Base-by-base conservation (phyloP, 2,797 vertebrate species). In the Petrocephalus sullivani region DNA sequence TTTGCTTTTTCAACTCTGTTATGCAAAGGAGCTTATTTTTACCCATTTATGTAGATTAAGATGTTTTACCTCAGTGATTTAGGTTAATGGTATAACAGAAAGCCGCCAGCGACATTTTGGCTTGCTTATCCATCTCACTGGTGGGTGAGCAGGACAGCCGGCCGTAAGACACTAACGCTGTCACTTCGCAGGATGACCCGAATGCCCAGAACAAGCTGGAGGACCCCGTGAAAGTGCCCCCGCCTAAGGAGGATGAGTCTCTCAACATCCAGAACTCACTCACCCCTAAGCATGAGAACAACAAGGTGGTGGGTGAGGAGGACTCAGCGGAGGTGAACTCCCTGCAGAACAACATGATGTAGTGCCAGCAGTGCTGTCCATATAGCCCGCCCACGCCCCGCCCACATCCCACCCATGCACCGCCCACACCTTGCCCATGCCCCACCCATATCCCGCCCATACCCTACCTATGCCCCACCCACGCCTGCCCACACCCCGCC, bases 301-400 rank as follows among this genome's bases (percentile, higher is more conserved):
- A 97, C 93, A 99, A 97, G 94, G 96, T 96, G 84, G 96, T 97
- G 92, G 96, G 93, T 90, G 96, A 95, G 91, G 98, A 96, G 8
- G 96, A 95, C 91, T 93, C 95, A 64, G 93, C 95, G 41, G 98
- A 98, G 91, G 96, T 97, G 92, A 98, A 98, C 94, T 98, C 97
- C 89, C 96, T 98, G 92, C 98, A 98, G 96, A 99, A 99, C 96
- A 98, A 98, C 96, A 95, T 98, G 96, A 98, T 98, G 93, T 99
- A 95, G 89, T 93, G 90, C 92, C 91, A 93, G 93, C 93, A 90
- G 94, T 93, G 85, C 75, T 85, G 56, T 85, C 75, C 58, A 53
- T 85, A 56, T 87, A 41, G 94, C 93, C 94, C 94, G 91, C 91
- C 87, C 8, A 10, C 19, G 9, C 85, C 92, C 58, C 21, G 0